Evolutionary conservation across 2,797 vertebrate genomes (phyloP).

Genomic region (Sebastes reedi): DNA sequence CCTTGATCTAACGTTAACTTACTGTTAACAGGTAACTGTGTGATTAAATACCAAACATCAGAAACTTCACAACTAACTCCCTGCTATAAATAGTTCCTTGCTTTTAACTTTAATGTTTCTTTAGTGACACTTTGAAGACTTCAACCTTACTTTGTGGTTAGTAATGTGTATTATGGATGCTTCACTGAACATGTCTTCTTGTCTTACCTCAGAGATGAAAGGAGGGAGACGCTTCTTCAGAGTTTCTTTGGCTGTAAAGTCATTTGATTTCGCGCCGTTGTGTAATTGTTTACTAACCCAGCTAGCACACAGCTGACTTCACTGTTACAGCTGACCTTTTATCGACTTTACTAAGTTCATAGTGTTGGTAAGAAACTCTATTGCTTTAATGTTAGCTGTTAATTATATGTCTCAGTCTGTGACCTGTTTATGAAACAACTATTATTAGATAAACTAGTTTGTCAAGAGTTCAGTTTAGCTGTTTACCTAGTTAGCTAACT

Average conservation of each 20-base stretch:
- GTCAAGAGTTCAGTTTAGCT: not conserved
- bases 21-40: too few species aligned
- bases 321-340: too few species aligned
- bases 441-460: not conserved
- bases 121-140: not conserved
- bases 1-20: not conserved
- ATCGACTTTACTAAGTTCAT: not conserved
- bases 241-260: not conserved
- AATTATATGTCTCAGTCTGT: fast-evolving
- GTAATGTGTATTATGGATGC: not conserved
- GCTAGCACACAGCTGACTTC: not conserved
- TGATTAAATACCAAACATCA: not conserved
- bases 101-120: not conserved
- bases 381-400: not conserved
- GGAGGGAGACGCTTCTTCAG: not conserved
- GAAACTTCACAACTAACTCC: not conserved
- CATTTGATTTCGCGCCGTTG: slow-evolving; percentile 33
- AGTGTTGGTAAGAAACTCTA: not conserved
- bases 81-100: too few species aligned
- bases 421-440: not conserved
- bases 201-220: not conserved
- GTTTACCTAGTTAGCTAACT: not conserved
- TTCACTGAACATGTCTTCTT: too few species aligned
- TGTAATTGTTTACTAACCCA: not conserved
- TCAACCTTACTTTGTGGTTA: not conserved